Base-by-base conservation (phyloP, 2,888 invertebrate species). In the Magallana nippona region DNA sequence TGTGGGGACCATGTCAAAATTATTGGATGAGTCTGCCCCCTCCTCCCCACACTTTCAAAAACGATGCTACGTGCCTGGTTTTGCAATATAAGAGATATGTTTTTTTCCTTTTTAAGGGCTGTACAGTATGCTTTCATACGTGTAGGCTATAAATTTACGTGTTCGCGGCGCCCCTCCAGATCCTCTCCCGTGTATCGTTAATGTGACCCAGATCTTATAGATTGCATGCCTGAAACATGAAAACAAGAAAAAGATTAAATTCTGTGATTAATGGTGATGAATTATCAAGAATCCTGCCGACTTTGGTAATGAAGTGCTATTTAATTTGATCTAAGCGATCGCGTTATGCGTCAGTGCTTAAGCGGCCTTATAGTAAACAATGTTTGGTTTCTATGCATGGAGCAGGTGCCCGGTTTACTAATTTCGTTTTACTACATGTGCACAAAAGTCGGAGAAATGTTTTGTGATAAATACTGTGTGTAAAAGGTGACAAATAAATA, bases 341-440 rank as follows among this genome's bases (percentile, higher is more conserved):
- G 71, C 71, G 56, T 79, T 57, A 55, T 57, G 79, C 55, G 56
- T 57, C 27, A 79, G 57, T 57, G 77, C 85, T 79, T 84, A 87
- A 87, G 87, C 89, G 89, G 84, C 85, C 84, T 82, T 78, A 62
- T 22, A 55, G 71, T 82, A 71, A 55, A 84, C 80, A 84, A 79
- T 90, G 90, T 91, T 91, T 90, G 89, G 91, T 91, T 88, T 90
- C 91, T 87, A 91, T 88, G 91, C 87, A 85, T 87, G 82, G 86
- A 84, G 85, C 81, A 82, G 80, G 84, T 82, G 85, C 82, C 57
- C 55, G 83, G 60, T 86, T 80, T 80, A 84, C 71, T 63, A 79
- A 83, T 80, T 56, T 77, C 79, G 80, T 81, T 32, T 79, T 78
- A 55, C 82, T 81, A 63, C 71, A 60, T 85, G 82, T 71, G 71